Base-by-base conservation (phyloP, 2,113 vertebrate species). In the Aythya baeri region DNA sequence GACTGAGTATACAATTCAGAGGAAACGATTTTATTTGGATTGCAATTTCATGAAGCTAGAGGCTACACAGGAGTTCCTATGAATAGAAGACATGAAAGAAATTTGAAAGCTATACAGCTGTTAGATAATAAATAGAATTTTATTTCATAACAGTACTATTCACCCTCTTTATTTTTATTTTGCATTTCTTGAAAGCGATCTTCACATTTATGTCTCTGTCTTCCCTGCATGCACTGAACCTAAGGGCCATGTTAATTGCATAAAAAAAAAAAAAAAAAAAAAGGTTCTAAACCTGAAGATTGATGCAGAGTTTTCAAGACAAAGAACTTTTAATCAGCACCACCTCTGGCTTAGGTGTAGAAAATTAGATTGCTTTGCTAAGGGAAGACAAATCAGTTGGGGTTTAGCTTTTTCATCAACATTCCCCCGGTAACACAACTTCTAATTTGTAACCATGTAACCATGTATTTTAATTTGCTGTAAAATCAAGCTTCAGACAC, bases 311-410 rank as follows among this genome's bases (percentile, higher is more conserved):
- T 17, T 88, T 88, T 80, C 68, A 86, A 59, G n/a, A 38, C 77
- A 77, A 89, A 88, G 18, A 68, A 25, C 27, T 91, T 95, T 38
- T 72, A 79, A 84, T 61, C 61, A 82, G 13, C 41, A 90, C 36
- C n/a, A 67, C 36, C n/a, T 84, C 41, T 32, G 54, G 20, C 7
- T 94, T 93, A 91, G 66, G 70, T 71, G 76, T 29, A 79, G 62
- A 72, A 93, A 95, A 94, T 82, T 66, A 59, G 88, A 85, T 92
- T 92, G 23, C 44, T 63, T 86, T 92, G 52, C 46, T 72, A 68
- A 43, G 25, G 66, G 86, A 92, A 83, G 80, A 79, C 43, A 91
- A 70, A 67, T 71, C 23, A 54, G 5, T 5, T 44, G 59, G 25
- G 29, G 18, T 82, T 92, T 90, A 78, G 22, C 11, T 80, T 52